Conservation (phyloP, 1,140 invertebrate genomes). For the Drosophila parabipectinata region DNA sequence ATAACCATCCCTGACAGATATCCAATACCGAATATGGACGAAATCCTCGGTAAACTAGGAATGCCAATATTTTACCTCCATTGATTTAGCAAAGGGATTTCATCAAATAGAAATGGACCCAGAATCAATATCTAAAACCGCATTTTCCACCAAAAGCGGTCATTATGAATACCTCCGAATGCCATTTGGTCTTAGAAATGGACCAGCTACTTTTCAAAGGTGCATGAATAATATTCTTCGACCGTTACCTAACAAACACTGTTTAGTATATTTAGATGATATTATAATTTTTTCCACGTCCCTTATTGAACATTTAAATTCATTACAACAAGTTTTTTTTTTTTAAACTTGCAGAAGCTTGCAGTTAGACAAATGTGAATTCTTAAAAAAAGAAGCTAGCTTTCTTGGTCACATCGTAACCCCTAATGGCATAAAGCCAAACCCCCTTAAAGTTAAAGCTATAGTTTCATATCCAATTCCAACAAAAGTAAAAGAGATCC, state of each 20-base stretch:
- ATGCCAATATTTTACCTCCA: no score
- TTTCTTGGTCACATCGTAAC: conserved; percentile 12
- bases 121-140: conserved; percentile 4
- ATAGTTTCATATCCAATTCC: conserved; percentile 11
- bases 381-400: conserved; percentile 3
- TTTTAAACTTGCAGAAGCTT: not conserved
- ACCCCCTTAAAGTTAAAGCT: conserved; percentile 3
- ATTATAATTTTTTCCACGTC: no score
- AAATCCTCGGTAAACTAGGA: no score
- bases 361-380: conserved; percentile 14
- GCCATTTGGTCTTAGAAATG: no score
- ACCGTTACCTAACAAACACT: conserved; percentile 8
- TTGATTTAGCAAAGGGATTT: conserved; percentile 4
- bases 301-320: no score
- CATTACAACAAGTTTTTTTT: no score
- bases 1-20: no score
- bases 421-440: conserved; percentile 4
- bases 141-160: no score
- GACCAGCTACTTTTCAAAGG: conserved; percentile 6
- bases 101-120: conserved; percentile 8
- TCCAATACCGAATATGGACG: no score
- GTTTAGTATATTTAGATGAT: no score
- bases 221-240: conserved; percentile 17
- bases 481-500: conserved; percentile 8
- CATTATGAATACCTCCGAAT: not conserved